A percentile compares a stretch with the other conserved stretches of the same genome.
Conservation (phyloP, 2,797 vertebrate genomes). For the Dromococcyx pavoninus region DNA sequence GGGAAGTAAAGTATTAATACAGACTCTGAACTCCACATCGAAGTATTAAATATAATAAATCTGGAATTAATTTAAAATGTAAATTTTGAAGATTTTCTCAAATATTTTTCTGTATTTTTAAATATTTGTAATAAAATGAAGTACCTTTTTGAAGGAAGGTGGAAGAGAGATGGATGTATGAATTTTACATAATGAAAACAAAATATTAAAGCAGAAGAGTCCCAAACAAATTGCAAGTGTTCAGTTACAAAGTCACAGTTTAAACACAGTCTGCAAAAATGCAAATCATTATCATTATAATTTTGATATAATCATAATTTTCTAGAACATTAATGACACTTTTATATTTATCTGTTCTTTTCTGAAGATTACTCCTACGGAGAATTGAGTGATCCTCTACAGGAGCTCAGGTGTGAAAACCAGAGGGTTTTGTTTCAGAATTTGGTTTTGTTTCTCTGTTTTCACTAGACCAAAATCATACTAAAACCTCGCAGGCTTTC, state of each 20-base stretch:
- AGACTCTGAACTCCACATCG: slow-evolving; percentile 48
- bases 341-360: neutral
- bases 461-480: neutral
- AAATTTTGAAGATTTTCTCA: slow-evolving; percentile 8
- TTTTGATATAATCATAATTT: neutral
- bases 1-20: neutral
- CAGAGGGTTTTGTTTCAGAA: neutral
- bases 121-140: neutral
- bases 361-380: neutral
- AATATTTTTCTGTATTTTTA: neutral
- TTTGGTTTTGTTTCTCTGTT: neutral
- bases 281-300: neutral
- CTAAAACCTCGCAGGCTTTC: neutral
- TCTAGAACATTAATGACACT: neutral
- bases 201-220: neutral
- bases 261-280: slow-evolving; percentile 1
- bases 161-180: neutral
- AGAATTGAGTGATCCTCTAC: neutral
- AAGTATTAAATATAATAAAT: slow-evolving; percentile 27
- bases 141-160: neutral
- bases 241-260: neutral
- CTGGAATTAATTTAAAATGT: slow-evolving; percentile 9
- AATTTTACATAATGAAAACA: neutral
- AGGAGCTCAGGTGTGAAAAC: neutral
- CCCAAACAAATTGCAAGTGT: neutral